Conservation (phyloP, 2,113 vertebrate genomes). For the Chelonoidis abingdonii region DNA sequence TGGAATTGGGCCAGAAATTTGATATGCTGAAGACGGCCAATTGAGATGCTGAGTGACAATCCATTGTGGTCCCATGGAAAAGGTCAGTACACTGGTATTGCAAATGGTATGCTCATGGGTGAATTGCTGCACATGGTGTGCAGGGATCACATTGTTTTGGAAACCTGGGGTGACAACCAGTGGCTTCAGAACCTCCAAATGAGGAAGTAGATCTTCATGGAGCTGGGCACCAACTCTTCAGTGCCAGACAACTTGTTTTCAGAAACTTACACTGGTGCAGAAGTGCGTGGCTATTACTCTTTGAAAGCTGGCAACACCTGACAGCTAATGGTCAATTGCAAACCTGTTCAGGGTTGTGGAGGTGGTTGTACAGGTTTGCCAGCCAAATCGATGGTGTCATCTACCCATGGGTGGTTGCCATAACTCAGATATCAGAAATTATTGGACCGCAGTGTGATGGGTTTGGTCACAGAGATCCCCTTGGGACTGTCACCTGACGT, state of each 20-base stretch:
- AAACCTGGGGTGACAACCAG: background rate
- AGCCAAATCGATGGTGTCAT: background rate
- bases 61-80: background rate
- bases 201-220: background rate
- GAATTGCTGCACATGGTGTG: background rate
- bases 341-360: background rate
- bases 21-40: background rate
- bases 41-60: background rate
- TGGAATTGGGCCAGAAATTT: background rate
- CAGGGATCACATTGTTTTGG: background rate
- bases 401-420: background rate
- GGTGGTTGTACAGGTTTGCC: background rate
- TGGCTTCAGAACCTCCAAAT: background rate
- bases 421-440: background rate
- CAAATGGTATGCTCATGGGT: background rate
- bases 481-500: no score
- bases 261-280: background rate
- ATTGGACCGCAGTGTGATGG: background rate
- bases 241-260: background rate
- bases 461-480: no score
- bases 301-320: background rate
- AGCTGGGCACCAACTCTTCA: background rate
- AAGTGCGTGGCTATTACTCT: background rate
- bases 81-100: background rate
- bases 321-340: background rate